Evolutionary conservation across 2,888 invertebrate species (phyloP).

Genomic region (Mallateleia sp.): DNA sequence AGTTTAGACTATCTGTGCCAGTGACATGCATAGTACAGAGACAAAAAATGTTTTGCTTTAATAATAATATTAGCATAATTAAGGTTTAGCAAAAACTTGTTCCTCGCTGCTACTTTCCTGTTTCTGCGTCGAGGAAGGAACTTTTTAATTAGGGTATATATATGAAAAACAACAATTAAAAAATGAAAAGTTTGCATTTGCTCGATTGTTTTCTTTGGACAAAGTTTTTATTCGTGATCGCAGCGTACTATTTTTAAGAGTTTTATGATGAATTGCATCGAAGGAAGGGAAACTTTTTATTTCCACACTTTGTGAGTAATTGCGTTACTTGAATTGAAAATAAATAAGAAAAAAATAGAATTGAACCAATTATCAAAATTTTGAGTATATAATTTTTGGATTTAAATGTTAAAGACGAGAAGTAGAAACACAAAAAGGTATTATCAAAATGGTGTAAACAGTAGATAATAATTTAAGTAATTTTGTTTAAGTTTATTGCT

Average conservation of each 20-base stretch:
- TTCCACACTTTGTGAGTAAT: slow-evolving; percentile 11
- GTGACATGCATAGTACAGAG: no score
- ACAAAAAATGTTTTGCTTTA: not conserved
- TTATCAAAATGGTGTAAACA: no score
- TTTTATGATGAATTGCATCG: slow-evolving; percentile 1
- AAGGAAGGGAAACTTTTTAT: not conserved
- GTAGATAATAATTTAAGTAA: no score
- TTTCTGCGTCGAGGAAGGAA: not conserved
- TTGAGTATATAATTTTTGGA: no score
- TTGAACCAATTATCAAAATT: no score
- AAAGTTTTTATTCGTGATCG: not conserved
- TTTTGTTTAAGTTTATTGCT: no score
- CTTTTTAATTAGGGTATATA: slow-evolving; percentile 9
- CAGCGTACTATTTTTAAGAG: slow-evolving; percentile 2
- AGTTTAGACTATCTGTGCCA: not conserved
- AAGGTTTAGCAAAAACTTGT: not conserved
- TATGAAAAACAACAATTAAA: not conserved
- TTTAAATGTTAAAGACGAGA: no score
- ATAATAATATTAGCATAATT: not conserved
- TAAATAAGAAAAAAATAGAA: no score
- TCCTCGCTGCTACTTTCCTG: not conserved
- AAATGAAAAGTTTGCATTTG: not conserved
- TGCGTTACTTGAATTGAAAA: no score
- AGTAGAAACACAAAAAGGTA: no score
- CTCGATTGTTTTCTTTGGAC: not conserved